Base-by-base conservation (phyloP, 2,113 vertebrate species). In the Dinomys branickii region DNA sequence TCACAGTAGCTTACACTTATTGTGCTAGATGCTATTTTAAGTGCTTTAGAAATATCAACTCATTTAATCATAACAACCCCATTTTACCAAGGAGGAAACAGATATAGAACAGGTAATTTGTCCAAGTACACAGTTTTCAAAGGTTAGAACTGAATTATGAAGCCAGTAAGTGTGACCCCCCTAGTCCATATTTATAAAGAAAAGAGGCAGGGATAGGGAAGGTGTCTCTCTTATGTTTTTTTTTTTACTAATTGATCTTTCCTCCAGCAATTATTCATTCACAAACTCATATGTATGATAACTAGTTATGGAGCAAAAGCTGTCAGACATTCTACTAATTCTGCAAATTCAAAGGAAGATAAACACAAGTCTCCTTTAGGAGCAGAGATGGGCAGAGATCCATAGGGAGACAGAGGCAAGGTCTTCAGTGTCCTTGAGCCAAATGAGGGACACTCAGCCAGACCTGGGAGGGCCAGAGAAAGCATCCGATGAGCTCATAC, bases 341-440 rank as follows among this genome's bases (percentile, higher is more conserved):
- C 93, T 65, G 22, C 19, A 56, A 92, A 93, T 59, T 91, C 14
- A 69, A 84, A 78, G 26, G 90, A 87, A 93, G 81, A 61, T 73
- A 47, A 94, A 59, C 13, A 22, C 24, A 96, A 89, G 54, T 93
- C 63, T 94, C n/a, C 17, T 30, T 35, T 85, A 52, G 16, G 54
- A n/a, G 41, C 19, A 54, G 44, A 22, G 33, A 50, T 13, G 38
- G 50, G 4, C 28, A 73, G 41, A 78, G 47, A 56, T 6, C 56
- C 71, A n/a, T 52, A 52, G 80, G 84, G n/a, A 28, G 19, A 26
- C 3, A 54, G 41, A 69, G 52, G 33, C 28, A 44, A 69, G 44
- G n/a, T 91, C 38, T 38, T n/a, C 22, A 78, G 63, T 56, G 41
- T 82, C 3, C 26, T 77, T 12, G 19, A 47, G 52, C 1, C n/a